Evolutionary conservation across 2,113 vertebrate genomes (phyloP).

Genomic region (Abramis brama): DNA sequence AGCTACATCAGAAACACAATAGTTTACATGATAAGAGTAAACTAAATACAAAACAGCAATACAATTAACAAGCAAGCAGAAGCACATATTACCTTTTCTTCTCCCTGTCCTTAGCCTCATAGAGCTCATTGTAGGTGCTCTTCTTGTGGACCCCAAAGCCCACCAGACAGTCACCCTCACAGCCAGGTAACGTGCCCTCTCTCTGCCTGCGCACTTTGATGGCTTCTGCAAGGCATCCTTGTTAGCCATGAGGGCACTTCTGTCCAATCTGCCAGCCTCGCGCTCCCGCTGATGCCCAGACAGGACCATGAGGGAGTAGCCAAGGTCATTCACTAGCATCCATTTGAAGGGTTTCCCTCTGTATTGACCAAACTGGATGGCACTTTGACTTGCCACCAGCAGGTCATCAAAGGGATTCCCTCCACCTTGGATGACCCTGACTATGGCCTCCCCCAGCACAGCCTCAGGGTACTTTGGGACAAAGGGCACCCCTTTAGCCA

Average conservation of each 20-base stretch:
- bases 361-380: constrained; percentile 15
- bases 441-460: constrained; percentile 9
- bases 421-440: background rate
- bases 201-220: constrained; percentile 2
- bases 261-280: background rate
- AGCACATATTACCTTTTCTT: background rate
- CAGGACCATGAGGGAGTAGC: background rate
- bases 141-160: background rate
- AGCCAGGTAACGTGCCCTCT: background rate
- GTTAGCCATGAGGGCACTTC: background rate
- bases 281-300: background rate
- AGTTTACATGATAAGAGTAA: background rate
- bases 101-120: background rate
- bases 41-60: background rate
- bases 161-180: constrained; percentile 17
- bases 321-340: background rate
- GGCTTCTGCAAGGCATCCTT: background rate
- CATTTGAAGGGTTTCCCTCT: constrained; percentile 4
- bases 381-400: constrained; percentile 1
- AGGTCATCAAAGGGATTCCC: background rate
- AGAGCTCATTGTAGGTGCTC: background rate
- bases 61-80: background rate
- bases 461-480: no score
- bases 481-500: no score
- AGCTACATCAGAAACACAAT: background rate